Percentiles rank a stretch among this genome's conserved stretches.
Evolutionary conservation across 2,113 vertebrate species (phyloP).

Genomic region (Paradoxurus hermaphroditus): DNA sequence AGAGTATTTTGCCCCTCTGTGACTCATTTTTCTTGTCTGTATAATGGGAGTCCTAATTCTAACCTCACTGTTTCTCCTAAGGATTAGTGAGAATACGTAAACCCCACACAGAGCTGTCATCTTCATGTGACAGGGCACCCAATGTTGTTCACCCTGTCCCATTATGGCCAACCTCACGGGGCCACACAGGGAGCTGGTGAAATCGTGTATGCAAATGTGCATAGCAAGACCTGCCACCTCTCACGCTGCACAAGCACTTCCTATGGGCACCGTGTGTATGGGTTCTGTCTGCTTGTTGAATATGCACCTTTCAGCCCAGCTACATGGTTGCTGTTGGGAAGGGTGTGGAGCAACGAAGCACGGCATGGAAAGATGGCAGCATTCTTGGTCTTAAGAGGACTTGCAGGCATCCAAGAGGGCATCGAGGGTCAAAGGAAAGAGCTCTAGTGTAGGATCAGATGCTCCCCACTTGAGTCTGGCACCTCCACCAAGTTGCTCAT

Average conservation of each 20-base stretch:
- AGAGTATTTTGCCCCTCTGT: too few relatives aligned
- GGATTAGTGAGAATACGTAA: not conserved
- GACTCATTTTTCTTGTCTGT: not conserved
- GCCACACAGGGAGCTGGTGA: not conserved
- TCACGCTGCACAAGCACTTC: not conserved
- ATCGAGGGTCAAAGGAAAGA: rapidly evolving
- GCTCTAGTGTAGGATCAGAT: not conserved
- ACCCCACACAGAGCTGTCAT: rapidly evolving
- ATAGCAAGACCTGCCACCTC: too few relatives aligned
- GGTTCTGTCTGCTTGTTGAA: not conserved
- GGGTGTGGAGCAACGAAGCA: not conserved
- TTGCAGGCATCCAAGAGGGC: not conserved
- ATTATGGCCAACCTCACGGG: not conserved
- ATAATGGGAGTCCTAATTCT: not conserved
- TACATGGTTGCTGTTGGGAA: not conserved
- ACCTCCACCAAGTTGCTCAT: not conserved
- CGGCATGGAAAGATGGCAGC: not conserved
- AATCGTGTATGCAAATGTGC: not conserved
- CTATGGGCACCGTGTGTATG: rapidly evolving
- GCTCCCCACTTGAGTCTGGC: not conserved
- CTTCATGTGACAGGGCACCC: not conserved
- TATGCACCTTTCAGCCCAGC: not conserved
- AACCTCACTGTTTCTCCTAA: not conserved
- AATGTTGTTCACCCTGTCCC: not conserved
- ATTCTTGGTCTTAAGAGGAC: not conserved